Evolutionary conservation across 2,888 invertebrate species (phyloP), one percentile per base, ranked within the genome.

Genomic region (Heliconius hortense): DNA sequence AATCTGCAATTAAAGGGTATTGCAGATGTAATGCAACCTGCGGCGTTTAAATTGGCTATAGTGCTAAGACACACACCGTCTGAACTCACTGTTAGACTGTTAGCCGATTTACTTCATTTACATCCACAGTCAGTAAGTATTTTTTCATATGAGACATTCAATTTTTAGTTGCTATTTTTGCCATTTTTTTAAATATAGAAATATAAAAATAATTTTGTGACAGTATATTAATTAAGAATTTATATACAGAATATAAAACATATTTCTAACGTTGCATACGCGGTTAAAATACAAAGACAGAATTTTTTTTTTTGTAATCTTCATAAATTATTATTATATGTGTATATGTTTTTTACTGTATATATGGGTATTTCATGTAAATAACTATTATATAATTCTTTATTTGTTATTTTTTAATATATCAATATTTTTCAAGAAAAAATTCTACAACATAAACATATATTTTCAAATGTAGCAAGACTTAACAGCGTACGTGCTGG

Each of bases 41-140:
- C 91, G 0, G 93, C 92, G 2, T 94, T 93, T 82, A 89, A 90
- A 78, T 83, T 93, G 62, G 93, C 93, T 0, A 84, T 94, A 53
- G 91, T 93, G 4, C 80, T 94, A 79, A 83, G 94, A 4, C 94
- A 94, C 81, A 90, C 93, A 60, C 91, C 92, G 0, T 82, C 90
- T 0, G 90, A 92, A 63, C 82, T 90, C 28, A 82, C 88, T 2
- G 88, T 88, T 24, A 82, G 82, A 15, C 79, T 93, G 63, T 81
- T 94, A 24, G 82, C 89, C 0, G 91, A 93, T 7, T 75, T 93
- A 82, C 83, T 94, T 56, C 84, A 83, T 11, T 74, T 83, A 60
- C 92, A 93, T 78, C 91, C 92, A 31, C 90, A 93, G 75, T 86
- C 89, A 64, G 93, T 93, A 72, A 85, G 88, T 84, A 71, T 24